Conservation (phyloP, 2,113 vertebrate species). For the Gila orcuttii region DNA sequence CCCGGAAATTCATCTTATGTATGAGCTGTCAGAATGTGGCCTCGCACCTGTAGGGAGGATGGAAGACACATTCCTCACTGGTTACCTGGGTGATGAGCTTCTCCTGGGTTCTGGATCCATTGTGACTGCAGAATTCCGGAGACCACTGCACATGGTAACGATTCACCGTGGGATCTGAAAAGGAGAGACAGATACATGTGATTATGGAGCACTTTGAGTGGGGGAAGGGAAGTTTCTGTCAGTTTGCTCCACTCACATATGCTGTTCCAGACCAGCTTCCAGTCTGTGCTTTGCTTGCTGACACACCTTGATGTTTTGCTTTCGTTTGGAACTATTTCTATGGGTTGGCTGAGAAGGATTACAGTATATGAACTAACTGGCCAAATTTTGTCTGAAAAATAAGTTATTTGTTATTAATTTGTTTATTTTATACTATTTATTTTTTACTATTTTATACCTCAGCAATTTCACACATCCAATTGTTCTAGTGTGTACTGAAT, state of each 20-base stretch:
- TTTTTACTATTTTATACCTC: too few species aligned
- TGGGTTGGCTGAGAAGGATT: not conserved
- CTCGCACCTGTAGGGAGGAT: conserved; percentile 39
- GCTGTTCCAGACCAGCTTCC: not conserved
- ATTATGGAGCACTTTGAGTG: not conserved
- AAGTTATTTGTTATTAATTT: not conserved
- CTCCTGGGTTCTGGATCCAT: conserved; percentile 70
- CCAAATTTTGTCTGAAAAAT: not conserved
- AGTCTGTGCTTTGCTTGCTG: not conserved
- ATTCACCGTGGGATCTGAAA: conserved; percentile 65
- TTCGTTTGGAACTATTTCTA: not conserved
- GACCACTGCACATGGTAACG: conserved; percentile 84
- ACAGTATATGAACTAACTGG: not conserved
- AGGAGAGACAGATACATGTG: not conserved
- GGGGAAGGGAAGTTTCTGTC: not conserved
- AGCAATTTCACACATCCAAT: too few species aligned
- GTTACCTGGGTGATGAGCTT: conserved; percentile 68
- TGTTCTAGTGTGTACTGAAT: too few species aligned
- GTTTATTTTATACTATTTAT: too few species aligned
- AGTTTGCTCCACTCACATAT: not conserved
- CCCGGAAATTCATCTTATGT: conserved; percentile 17
- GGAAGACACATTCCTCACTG: conserved; percentile 25
- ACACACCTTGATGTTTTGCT: not conserved
- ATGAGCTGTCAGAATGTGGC: conserved; percentile 40
- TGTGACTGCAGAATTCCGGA: conserved; percentile 82